Conservation (phyloP, 1,140 invertebrate genomes). For the Hypsibius dujardini region DNA sequence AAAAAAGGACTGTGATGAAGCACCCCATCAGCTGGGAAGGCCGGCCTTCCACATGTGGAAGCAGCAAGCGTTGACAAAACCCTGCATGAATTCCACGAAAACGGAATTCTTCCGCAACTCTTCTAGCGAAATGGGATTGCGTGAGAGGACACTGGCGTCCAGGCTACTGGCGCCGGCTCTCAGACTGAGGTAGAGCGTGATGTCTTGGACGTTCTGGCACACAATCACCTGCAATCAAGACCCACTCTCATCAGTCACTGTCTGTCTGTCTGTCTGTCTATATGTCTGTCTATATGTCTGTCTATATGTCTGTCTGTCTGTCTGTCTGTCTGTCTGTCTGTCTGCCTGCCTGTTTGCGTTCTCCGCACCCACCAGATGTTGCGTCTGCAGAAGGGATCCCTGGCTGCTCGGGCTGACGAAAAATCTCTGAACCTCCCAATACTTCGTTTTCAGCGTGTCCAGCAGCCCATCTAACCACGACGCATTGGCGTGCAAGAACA, state of each 20-base stretch:
- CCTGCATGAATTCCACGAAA: conserved; percentile 29
- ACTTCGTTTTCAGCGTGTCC: background rate
- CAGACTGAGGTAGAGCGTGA: background rate
- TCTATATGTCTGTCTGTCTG: too few species aligned
- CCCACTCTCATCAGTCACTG: background rate
- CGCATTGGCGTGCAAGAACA: conserved; percentile 21
- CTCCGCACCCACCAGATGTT: background rate
- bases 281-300: too few species aligned
- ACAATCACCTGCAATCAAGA: conserved; percentile 9
- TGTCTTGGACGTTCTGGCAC: background rate
- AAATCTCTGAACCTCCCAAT: conserved; percentile 1
- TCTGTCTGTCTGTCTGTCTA: background rate
- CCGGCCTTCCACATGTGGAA: conserved; percentile 43
- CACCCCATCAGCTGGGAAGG: background rate
- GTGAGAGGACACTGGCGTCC: background rate
- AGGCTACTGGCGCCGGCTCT: background rate
- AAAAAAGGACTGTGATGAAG: too few species aligned
- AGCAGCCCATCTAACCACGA: conserved; percentile 1
- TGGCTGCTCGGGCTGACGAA: background rate
- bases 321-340: background rate
- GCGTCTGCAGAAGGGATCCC: background rate
- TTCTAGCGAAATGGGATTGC: background rate
- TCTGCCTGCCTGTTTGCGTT: background rate
- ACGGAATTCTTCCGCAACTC: background rate
- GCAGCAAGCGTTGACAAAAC: conserved; percentile 48